Evolutionary conservation across 2,888 invertebrate species (phyloP), one percentile per base, ranked within the genome.

Genomic region (Conops quadrifasciatus): DNA sequence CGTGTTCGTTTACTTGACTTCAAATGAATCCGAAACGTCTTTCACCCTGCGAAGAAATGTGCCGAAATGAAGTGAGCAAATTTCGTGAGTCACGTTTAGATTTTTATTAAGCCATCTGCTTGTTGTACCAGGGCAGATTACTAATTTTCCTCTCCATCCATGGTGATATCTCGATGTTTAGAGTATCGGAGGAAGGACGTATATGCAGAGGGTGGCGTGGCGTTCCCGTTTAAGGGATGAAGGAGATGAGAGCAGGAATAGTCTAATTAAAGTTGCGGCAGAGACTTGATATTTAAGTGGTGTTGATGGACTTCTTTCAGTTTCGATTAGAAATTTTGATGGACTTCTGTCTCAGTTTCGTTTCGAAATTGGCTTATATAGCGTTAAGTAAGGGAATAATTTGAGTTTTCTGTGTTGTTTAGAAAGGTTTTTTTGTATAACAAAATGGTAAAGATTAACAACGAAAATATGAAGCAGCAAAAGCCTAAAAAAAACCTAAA

Each of bases 21-120:
- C 5, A 36, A 36, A 36, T 24, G 47, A 47, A 30, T 66, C 51
- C 66, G 15, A 45, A 45, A 36, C 7, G 30, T n/a, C 49, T 51
- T 65, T 19, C 53, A 16, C 9, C 9, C 36, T 2, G 53, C 28
- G 36, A 30, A 30, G 21, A 28, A 24, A 15, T 64, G 24, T 5
- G 15, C 19, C 5, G 63, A 16, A 24, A 51, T 36, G 53, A 21
- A 15, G 21, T 63, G 68, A 67, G 30, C n/a, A 53, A 53, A 63
- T 24, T 45, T 68, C 75, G 76, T 75, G 76, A 78, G 82, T 83
- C 84, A 84, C 84, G 84, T 84, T 78, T 78, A 71, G 78, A 77
- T 77, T 81, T 84, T 82, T 84, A 84, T 84, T 83, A 84, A 84
- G 84, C 83, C 80, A 80, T 81, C 82, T 78, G 74, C 76, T 77